phyloP scores from a whole-genome alignment of 1,140 invertebrate genomes.

The Lepidurus packardi region DNA sequence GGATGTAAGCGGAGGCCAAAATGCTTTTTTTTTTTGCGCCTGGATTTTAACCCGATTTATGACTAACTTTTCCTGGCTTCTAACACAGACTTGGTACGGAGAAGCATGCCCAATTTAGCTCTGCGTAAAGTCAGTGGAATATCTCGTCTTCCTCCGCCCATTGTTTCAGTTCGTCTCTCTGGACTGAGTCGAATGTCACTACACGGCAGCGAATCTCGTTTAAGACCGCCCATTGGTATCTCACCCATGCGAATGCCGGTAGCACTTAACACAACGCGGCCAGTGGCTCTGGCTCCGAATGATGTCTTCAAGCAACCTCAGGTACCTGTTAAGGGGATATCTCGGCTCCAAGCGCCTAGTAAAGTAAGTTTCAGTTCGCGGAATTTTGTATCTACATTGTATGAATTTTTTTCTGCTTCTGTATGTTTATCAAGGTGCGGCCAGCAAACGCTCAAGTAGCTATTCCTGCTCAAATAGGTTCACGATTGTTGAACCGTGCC shows the following conservation, averaged over 20 bases:
- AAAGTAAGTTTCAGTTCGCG: background rate
- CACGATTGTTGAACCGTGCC: background rate
- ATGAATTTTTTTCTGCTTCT: background rate
- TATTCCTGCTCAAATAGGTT: background rate
- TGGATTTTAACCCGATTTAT: background rate
- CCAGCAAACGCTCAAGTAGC: background rate
- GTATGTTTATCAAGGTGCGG: background rate
- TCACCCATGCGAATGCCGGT: background rate
- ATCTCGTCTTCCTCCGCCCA: constrained; percentile 7
- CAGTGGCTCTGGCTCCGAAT: background rate
- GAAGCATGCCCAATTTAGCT: constrained; percentile 18
- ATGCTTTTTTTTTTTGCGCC: background rate
- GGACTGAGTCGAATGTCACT: background rate
- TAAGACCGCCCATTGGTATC: background rate
- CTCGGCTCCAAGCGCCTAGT: background rate
- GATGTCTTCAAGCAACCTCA: background rate
- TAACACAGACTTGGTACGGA: constrained; percentile 8
- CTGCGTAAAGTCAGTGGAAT: background rate
- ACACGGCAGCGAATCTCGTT: background rate
- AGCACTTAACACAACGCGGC: background rate
- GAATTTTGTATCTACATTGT: background rate
- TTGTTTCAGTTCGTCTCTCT: background rate
- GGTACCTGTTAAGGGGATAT: background rate
- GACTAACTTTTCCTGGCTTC: background rate
- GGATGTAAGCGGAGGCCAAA: background rate